These are phyloP conservation scores for Agonopterix heracliana DNA, from an alignment of 2,888 invertebrate species.

Conservation along the genomic window DNA sequence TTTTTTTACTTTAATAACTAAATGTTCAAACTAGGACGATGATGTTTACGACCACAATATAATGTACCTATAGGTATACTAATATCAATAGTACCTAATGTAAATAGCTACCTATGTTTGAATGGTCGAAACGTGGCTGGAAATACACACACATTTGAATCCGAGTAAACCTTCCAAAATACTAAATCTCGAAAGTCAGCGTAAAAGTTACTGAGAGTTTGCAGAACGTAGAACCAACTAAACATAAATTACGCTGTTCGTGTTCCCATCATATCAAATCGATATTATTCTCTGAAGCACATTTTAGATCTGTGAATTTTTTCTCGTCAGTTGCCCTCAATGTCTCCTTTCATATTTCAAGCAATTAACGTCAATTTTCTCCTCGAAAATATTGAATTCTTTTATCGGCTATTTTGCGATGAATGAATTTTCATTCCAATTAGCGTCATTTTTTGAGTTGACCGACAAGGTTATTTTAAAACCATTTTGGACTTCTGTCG, in stretches of 20 bases:
- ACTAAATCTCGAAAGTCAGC: too few species aligned
- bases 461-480: neutral
- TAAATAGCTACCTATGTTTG: too few species aligned
- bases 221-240: neutral
- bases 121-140: too few species aligned
- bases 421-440: slow-evolving; percentile 32
- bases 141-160: too few species aligned
- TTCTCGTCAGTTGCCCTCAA: slow-evolving; percentile 30
- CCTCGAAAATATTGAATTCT: slow-evolving; percentile 26
- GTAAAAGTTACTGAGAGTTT: too few species aligned
- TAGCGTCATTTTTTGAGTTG: slow-evolving; percentile 1
- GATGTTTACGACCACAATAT: too few species aligned
- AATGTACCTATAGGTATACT: too few species aligned
- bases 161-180: too few species aligned
- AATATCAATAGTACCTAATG: too few species aligned
- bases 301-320: slow-evolving; percentile 24
- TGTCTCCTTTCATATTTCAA: slow-evolving; percentile 36
- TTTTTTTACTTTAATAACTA: too few species aligned
- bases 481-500: too few species aligned
- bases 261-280: slow-evolving; percentile 6
- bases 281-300: slow-evolving; percentile 4
- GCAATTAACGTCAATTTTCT: slow-evolving; percentile 45
- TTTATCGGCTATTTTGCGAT: slow-evolving; percentile 23
- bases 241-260: neutral
- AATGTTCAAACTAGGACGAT: too few species aligned